These are phyloP conservation scores for Cepphus grylle DNA, from an alignment of 2,113 vertebrate genomes.

Conservation along the genomic window DNA sequence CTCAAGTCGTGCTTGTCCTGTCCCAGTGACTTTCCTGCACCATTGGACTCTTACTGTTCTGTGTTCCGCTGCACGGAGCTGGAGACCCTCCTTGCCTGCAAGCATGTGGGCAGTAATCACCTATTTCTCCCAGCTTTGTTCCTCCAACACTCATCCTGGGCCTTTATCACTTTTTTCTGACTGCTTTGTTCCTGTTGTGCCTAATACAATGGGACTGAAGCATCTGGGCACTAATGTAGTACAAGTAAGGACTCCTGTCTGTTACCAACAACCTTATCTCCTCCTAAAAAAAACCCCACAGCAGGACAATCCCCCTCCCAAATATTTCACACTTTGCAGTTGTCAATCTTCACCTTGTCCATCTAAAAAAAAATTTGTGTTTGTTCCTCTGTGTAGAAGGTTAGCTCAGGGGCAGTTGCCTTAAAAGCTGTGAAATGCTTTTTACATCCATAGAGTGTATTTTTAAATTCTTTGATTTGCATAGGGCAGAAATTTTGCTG, in stretches of 20 bases:
- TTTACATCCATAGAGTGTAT: not conserved
- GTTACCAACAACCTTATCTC: not conserved
- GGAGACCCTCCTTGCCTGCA: not conserved
- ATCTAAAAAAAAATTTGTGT: not conserved
- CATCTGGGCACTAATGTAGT: not conserved
- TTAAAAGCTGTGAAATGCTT: not conserved
- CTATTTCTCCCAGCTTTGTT: not conserved
- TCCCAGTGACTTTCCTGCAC: not conserved
- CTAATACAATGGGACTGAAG: not conserved
- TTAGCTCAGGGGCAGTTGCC: not conserved
- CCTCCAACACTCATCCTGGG: not conserved
- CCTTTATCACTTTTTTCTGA: not conserved
- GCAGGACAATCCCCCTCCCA: not conserved
- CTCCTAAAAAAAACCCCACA: not conserved
- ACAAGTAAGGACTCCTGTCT: not conserved
- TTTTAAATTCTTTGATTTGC: not conserved
- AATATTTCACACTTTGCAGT: not conserved
- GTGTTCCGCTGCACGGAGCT: not conserved
- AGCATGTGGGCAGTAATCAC: not conserved
- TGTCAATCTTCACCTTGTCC: not conserved
- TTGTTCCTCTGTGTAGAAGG: not conserved
- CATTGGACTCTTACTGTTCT: rapidly evolving
- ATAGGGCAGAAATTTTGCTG: not conserved
- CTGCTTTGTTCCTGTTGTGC: not conserved
- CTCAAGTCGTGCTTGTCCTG: not conserved